phyloP scores from a whole-genome alignment of 2,113 vertebrate species.

The Stomatorhinus ivindoensis region DNA sequence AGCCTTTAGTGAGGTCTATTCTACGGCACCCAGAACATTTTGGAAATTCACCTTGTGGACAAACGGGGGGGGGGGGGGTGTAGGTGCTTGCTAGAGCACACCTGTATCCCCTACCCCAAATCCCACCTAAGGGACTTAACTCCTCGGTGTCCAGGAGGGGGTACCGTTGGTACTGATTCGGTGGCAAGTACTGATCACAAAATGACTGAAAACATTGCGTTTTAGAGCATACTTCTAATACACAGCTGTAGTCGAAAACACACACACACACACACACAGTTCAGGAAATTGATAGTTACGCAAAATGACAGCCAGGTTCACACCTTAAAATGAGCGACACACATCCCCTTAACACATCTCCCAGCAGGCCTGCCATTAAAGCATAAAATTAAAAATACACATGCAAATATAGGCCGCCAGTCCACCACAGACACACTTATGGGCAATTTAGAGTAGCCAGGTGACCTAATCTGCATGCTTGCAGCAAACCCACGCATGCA shows the following conservation, averaged over 20 bases:
- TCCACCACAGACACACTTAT: no score
- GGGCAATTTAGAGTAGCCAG: no score
- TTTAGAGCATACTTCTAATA: background rate
- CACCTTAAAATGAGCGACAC: background rate
- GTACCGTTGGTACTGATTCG: background rate
- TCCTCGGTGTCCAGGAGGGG: background rate
- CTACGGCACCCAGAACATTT: background rate
- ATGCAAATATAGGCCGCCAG: background rate
- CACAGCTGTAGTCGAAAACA: background rate
- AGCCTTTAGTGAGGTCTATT: background rate
- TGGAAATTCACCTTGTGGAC: background rate
- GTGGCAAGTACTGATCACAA: background rate
- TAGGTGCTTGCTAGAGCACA: background rate
- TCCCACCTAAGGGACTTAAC: background rate
- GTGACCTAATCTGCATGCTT: no score
- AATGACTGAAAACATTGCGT: background rate
- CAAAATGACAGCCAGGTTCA: background rate
- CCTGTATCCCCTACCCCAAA: constrained; percentile 1
- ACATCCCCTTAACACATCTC: background rate
- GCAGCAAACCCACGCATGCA: no score
- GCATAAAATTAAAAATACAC: background rate
- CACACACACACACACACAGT: background rate
- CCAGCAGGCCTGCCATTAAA: background rate
- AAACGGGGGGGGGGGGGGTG: background rate
- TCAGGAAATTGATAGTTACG: background rate